Percentiles rank a stretch among this genome's conserved stretches.
Conservation (phyloP, 2,888 invertebrate genomes). For the Harpalus rubripes region DNA sequence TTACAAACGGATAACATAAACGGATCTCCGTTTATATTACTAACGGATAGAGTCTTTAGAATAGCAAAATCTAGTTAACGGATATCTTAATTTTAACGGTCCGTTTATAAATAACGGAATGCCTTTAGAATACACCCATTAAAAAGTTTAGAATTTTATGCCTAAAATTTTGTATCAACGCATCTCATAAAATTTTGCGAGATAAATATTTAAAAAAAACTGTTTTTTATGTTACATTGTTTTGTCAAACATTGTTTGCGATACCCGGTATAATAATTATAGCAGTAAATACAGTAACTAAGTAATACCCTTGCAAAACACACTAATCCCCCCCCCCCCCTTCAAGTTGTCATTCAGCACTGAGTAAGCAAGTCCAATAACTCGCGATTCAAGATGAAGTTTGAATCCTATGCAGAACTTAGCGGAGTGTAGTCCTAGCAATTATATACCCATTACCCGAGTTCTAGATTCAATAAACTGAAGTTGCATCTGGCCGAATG, state of each 20-base stretch:
- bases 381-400: slow-evolving; percentile 22
- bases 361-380: slow-evolving; percentile 22
- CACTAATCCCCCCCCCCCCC: neutral
- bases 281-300: neutral
- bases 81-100: no score
- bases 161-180: no score
- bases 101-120: no score
- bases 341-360: neutral
- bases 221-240: no score
- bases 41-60: no score
- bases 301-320: neutral
- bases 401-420: slow-evolving; percentile 17
- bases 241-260: neutral
- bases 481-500: slow-evolving; percentile 7
- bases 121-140: no score
- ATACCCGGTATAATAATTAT: neutral
- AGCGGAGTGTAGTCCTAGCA: slow-evolving; percentile 20
- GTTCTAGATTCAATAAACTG: slow-evolving; percentile 26
- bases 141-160: no score
- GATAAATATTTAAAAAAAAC: no score
- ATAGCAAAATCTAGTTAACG: no score
- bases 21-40: no score
- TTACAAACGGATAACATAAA: no score
- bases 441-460: slow-evolving; percentile 22
- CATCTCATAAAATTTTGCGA: no score